phyloP scores from a whole-genome alignment of 2,113 vertebrate genomes.

The Peucedramus taeniatus region DNA sequence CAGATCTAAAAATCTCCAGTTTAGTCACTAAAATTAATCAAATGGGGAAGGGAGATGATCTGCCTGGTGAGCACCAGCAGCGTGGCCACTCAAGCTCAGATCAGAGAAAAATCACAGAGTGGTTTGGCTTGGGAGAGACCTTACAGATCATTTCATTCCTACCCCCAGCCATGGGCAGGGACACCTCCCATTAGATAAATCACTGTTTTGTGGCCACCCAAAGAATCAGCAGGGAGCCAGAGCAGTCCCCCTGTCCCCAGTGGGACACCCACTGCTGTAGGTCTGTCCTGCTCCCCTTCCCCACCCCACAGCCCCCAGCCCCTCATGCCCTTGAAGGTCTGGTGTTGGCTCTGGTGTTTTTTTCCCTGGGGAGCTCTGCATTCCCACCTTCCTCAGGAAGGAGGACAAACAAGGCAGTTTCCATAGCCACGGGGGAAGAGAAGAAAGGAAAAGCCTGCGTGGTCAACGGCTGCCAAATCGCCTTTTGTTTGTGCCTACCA shows the following conservation, averaged over 20 bases:
- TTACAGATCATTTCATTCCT: neutral
- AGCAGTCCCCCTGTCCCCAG: neutral
- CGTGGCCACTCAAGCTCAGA: fast-evolving
- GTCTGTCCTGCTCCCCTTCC: neutral
- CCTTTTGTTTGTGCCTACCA: conserved; percentile 12
- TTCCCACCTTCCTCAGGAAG: neutral
- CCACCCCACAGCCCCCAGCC: fast-evolving
- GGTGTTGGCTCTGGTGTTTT: fast-evolving
- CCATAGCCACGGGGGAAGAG: neutral
- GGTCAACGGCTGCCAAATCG: neutral
- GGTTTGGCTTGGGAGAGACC: neutral
- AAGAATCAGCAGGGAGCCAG: neutral
- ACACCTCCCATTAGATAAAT: fast-evolving
- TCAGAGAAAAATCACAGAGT: neutral
- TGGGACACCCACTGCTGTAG: neutral
- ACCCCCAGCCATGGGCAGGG: neutral
- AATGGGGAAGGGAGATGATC: neutral
- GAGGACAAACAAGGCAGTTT: neutral
- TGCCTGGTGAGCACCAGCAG: neutral
- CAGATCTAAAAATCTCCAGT: neutral
- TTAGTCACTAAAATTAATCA: neutral
- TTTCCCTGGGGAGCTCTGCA: neutral
- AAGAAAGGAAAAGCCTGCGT: neutral
- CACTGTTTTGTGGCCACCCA: too few relatives aligned
- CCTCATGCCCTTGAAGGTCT: fast-evolving